Conservation (phyloP, 2,797 vertebrate species). For the Erithacus rubecula region DNA sequence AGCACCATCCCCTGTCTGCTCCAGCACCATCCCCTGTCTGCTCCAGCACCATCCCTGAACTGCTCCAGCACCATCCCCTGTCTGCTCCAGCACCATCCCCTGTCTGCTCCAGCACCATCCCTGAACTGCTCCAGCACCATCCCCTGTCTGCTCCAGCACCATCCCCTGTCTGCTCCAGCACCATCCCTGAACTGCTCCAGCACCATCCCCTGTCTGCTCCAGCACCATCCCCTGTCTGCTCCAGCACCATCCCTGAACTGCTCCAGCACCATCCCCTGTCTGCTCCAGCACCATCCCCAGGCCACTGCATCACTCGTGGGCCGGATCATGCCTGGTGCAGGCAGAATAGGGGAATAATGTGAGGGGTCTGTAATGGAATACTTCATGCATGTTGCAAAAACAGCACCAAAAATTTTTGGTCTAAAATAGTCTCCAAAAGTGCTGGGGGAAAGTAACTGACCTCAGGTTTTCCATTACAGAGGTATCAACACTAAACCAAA, state of each 20-base stretch:
- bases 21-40: too few species aligned
- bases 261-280: too few species aligned
- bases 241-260: not conserved
- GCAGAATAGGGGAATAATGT: not conserved
- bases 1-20: too few species aligned
- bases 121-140: too few species aligned
- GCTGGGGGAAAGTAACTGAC: not conserved
- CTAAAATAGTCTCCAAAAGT: not conserved
- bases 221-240: not conserved
- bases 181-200: too few species aligned
- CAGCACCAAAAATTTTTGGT: not conserved
- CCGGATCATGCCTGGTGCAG: rapidly evolving
- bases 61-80: too few species aligned
- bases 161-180: too few species aligned
- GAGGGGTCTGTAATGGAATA: not conserved
- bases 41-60: too few species aligned
- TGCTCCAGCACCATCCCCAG: not conserved
- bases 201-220: too few species aligned
- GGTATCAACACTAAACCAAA: not conserved
- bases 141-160: too few species aligned
- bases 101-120: too few species aligned
- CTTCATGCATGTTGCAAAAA: rapidly evolving
- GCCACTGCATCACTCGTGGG: not conserved
- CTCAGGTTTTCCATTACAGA: not conserved
- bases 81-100: too few species aligned